Base-by-base conservation (phyloP, 1,140 invertebrate genomes). In the Oryctes rhinoceros region DNA sequence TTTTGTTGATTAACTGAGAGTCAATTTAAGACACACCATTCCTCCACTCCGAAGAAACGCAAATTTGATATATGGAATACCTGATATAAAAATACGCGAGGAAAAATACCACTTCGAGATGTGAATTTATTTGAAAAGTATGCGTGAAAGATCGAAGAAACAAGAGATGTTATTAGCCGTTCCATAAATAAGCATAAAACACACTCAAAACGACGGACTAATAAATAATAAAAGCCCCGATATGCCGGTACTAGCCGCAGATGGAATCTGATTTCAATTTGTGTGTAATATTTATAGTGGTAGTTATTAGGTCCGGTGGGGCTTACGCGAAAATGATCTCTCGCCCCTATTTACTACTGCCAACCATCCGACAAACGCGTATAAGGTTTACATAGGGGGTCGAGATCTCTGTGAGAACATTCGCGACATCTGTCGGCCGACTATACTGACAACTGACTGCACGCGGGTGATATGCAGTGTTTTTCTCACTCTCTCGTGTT, bases 241-340 rank as follows among this genome's bases (percentile, higher is more conserved):
- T 35, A 11, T 30, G 39, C 1, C 39, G 39, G 39, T 44, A 44
- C 39, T 24, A 67, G 2, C 13, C 10, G 13, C 65, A 67, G 65
- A 67, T 67, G 39, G 18, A 10, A 76, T 76, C 74, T 48, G 74
- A 76, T 76, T 76, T 76, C 74, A 76, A 76, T 76, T 76, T 76
- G 74, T 76, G 74, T 76, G 74, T 48, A 76, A 76, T 76, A 76
- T 39, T 76, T 76, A 76, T 76, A 39, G 74, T 48, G 74, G 74
- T 48, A 48, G 35, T 76, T 76, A 76, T 76, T 76, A 47, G 74
- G 74, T 76, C 74, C 74, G 74, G 35, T 48, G 74, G 74, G 74
- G 74, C 3, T 76, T 20, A 11, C 20, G 65, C 65, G 65, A 76
- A 76, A 39, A 76, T 30, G 74, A 76, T 47, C 74, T 39, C 71